Evolutionary conservation across 2,797 vertebrate genomes (phyloP), one percentile per base, ranked within the genome.

Genomic region (Eurystomus glaucurus): DNA sequence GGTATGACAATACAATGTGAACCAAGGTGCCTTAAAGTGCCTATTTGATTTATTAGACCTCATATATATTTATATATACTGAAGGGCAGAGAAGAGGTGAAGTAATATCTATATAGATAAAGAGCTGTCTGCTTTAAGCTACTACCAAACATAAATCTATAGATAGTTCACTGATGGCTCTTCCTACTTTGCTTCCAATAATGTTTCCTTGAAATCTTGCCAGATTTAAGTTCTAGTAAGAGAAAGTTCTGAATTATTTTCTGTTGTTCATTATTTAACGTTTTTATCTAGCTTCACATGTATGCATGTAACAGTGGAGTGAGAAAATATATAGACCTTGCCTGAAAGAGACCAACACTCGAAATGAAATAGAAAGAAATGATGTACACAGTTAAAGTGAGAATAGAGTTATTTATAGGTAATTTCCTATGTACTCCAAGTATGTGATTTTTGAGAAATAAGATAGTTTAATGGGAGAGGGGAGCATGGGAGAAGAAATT

Each of bases 121-220:
- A 92, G 23, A 88, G 2, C 69, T 86, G 37, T 50, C 57, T 75
- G 9, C 22, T 92, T n/a, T 62, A 91, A 77, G 31, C 61, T 90
- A 23, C n/a, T 74, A 68, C 17, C 46, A 80, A 85, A 3, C 2
- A 62, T 90, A 96, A 91, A 91, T 88, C 88, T 83, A 6, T 14
- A 55, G 12, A 21, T 28, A 77, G 21, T 55, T 91, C 69, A 54
- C 25, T 74, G 61, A 68, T 84, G 22, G 45, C 28, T 88, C 29
- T 81, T 93, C 35, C 25, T 60, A 64, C 45, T 85, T 93, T 55
- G 16, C 25, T 90, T 96, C 61, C 31, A 84, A 90, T 74, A 90
- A 86, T 54, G 19, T 88, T 92, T 86, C 77, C 37, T 68, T 94
- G 90, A 92, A 94, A 81, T 81, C 50, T 65, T 86, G 26, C 57